Conservation (phyloP, 2,888 invertebrate genomes). For the Trimorus sp. region DNA sequence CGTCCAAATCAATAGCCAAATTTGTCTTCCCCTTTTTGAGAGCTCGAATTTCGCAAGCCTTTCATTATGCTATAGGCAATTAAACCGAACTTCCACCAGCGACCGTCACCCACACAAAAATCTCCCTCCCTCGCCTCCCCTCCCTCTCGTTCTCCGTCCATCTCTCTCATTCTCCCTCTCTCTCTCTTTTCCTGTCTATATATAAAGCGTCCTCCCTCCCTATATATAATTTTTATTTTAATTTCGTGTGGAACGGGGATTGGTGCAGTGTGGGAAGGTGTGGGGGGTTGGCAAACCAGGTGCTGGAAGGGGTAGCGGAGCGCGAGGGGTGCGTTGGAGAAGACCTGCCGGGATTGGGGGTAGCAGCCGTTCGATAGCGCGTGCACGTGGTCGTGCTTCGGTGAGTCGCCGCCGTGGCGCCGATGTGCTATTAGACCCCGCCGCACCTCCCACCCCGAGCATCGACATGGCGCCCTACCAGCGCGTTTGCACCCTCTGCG, state of each 20-base stretch:
- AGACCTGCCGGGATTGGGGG: conserved; percentile 69
- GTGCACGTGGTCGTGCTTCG: conserved; percentile 80
- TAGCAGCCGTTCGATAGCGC: conserved; percentile 79
- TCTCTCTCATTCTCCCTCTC: too few species aligned
- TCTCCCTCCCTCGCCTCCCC: too few species aligned
- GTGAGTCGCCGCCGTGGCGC: conserved; percentile 79
- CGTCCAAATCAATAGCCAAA: too few species aligned
- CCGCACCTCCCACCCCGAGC: conserved; percentile 27
- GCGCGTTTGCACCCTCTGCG: conserved; percentile 68
- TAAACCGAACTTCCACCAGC: too few species aligned
- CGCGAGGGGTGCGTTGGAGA: conserved; percentile 63
- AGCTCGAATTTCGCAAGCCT: too few species aligned
- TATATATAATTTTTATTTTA: conserved; percentile 52
- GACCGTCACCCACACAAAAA: too few species aligned
- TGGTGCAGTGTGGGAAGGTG: conserved; percentile 62
- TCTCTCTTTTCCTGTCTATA: background rate
- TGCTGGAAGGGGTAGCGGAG: conserved; percentile 36
- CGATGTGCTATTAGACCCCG: conserved; percentile 77
- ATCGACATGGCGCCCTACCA: conserved; percentile 21
- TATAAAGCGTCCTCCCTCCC: conserved; percentile 3
- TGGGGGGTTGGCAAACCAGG: conserved; percentile 35
- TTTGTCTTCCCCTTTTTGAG: too few species aligned
- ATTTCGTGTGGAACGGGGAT: conserved; percentile 57
- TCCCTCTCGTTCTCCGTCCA: too few species aligned
- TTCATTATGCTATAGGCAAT: too few species aligned